Percentiles rank a stretch among this genome's conserved stretches.
Evolutionary conservation across 2,797 vertebrate genomes (phyloP).

Genomic region (Diglossa cyanea): DNA sequence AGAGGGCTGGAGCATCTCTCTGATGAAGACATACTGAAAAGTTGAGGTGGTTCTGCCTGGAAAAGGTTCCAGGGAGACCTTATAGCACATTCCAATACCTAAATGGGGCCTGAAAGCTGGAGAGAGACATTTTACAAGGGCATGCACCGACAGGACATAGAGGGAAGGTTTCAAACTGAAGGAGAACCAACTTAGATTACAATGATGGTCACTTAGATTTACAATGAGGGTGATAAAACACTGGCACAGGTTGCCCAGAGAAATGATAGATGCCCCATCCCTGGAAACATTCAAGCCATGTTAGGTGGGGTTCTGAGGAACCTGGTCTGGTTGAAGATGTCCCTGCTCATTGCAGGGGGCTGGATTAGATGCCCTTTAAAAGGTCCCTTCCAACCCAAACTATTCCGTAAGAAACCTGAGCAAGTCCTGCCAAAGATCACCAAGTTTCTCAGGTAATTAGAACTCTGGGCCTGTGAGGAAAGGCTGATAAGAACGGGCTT

Average conservation of each 20-base stretch:
- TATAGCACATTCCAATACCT: background rate
- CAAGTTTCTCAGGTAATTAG: background rate
- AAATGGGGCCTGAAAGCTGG: background rate
- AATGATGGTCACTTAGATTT: background rate
- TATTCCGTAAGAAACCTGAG: background rate
- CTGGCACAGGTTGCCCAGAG: background rate
- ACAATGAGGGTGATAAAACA: background rate
- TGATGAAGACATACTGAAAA: background rate
- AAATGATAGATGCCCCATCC: too few species aligned
- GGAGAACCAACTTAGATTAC: background rate
- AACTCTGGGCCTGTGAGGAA: background rate
- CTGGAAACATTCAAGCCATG: background rate
- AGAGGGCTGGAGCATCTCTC: background rate
- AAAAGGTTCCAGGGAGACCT: background rate
- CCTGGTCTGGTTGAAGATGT: background rate
- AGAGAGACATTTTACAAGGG: background rate
- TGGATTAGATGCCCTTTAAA: background rate
- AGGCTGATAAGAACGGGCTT: background rate
- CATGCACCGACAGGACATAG: accelerated
- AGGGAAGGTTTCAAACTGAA: background rate
- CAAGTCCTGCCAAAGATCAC: background rate
- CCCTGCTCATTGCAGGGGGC: background rate
- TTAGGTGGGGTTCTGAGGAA: background rate
- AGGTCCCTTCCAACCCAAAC: background rate
- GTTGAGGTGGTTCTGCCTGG: background rate